Evolutionary conservation across 2,888 invertebrate genomes (phyloP).

Genomic region (Chalcis sispes): DNA sequence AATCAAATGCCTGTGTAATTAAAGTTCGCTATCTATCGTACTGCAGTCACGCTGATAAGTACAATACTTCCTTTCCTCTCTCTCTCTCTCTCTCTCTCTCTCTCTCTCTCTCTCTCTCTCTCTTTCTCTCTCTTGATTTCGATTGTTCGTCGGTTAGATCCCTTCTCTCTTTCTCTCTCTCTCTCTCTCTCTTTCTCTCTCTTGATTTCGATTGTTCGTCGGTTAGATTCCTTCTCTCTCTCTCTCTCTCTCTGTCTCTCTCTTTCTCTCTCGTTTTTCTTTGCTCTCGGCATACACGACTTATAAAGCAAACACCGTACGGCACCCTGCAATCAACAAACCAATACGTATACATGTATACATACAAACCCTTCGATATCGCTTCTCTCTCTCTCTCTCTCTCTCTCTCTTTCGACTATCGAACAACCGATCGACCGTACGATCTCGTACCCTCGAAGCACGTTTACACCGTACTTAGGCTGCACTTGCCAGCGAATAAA

Average conservation of each 20-base stretch:
- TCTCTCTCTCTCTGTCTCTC: no score
- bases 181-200: not conserved
- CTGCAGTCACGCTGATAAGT: no score
- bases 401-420: conserved; percentile 56
- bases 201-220: not conserved
- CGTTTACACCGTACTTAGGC: conserved; percentile 73
- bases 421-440: conserved; percentile 60
- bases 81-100: no score
- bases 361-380: no score
- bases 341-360: conserved; percentile 51
- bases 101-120: no score
- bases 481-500: conserved; percentile 71
- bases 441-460: conserved; percentile 67
- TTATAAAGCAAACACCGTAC: conserved; percentile 75
- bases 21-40: not conserved
- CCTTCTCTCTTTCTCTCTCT: no score
- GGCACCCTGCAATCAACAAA: conserved; percentile 73
- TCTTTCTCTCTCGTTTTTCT: conserved; percentile 52
- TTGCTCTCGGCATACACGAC: conserved; percentile 66
- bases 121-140: no score
- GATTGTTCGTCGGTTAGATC: not conserved
- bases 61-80: no score
- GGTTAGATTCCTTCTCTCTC: no score
- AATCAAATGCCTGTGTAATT: not conserved
- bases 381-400: conserved; percentile 19